phyloP scores from a whole-genome alignment of 2,113 vertebrate species.

The Heptranchias perlo region DNA sequence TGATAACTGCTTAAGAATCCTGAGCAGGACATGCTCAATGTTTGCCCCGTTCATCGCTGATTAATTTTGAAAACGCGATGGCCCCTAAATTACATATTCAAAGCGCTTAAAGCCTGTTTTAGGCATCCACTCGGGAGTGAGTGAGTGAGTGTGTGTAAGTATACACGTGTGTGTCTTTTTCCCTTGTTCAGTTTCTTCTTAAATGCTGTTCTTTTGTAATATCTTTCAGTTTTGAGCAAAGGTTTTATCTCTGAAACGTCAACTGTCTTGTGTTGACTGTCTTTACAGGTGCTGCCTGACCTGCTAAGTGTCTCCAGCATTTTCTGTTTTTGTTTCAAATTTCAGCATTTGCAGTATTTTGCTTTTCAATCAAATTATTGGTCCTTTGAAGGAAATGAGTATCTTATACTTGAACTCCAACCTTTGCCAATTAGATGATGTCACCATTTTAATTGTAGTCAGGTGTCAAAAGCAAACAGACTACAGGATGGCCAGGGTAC shows the following conservation, averaged over 20 bases:
- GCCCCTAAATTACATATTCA: not conserved
- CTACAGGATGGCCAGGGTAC: no score
- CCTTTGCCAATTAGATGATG: no score
- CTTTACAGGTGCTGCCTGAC: not conserved
- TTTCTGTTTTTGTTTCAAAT: no score
- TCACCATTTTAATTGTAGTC: no score
- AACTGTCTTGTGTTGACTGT: not conserved
- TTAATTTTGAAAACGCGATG: not conserved
- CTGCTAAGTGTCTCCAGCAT: no score
- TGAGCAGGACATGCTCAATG: not conserved
- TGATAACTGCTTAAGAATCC: not conserved
- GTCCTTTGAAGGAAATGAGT: no score
- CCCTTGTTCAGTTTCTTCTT: not conserved
- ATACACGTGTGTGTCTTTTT: not conserved
- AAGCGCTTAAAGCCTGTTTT: not conserved
- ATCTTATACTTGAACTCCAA: no score
- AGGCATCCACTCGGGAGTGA: no score
- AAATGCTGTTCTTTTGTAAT: not conserved
- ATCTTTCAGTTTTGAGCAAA: not conserved
- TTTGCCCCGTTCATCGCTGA: not conserved
- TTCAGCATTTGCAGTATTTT: no score
- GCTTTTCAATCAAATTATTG: no score
- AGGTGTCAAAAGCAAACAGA: no score
- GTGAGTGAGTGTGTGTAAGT: not conserved
- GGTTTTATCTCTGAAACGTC: not conserved